phyloP scores from a whole-genome alignment of 2,888 invertebrate genomes.

The Yponomeuta cagnagella region DNA sequence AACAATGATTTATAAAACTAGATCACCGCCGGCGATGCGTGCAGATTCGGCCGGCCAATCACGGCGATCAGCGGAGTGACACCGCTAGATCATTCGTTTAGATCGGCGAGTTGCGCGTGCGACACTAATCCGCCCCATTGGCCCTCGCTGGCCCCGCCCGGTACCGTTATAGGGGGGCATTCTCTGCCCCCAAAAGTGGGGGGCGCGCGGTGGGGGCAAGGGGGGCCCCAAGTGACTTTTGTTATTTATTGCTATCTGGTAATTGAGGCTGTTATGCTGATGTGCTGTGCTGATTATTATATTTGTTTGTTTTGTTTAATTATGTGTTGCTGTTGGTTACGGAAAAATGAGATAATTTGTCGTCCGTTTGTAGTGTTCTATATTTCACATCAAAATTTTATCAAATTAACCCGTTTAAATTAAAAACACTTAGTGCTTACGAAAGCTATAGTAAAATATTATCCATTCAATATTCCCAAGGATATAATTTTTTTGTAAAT shows the following conservation, averaged over 20 bases:
- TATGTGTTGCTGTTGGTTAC: no score
- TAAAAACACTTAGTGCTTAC: no score
- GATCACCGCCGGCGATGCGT: constrained; percentile 35
- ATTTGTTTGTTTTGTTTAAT: no score
- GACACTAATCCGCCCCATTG: constrained; percentile 30
- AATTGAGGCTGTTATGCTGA: no score
- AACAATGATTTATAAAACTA: constrained; percentile 22
- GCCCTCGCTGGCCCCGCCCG: constrained; percentile 57
- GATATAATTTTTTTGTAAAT: no score
- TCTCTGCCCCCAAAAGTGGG: constrained; percentile 64
- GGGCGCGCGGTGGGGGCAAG: constrained; percentile 58
- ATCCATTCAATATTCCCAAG: no score
- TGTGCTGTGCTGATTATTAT: no score
- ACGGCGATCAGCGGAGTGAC: constrained; percentile 64
- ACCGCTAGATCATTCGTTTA: constrained; percentile 71
- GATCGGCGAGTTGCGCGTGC: constrained; percentile 43
- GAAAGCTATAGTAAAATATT: no score
- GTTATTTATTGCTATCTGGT: background rate
- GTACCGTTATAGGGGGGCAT: constrained; percentile 71
- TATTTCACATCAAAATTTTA: no score
- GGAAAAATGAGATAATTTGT: no score
- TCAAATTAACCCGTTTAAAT: no score
- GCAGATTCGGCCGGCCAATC: constrained; percentile 61
- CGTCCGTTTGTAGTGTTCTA: no score
- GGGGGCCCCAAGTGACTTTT: constrained; percentile 28